phyloP scores from a whole-genome alignment of 1,140 invertebrate species.

The Polypedilum pembai region DNA sequence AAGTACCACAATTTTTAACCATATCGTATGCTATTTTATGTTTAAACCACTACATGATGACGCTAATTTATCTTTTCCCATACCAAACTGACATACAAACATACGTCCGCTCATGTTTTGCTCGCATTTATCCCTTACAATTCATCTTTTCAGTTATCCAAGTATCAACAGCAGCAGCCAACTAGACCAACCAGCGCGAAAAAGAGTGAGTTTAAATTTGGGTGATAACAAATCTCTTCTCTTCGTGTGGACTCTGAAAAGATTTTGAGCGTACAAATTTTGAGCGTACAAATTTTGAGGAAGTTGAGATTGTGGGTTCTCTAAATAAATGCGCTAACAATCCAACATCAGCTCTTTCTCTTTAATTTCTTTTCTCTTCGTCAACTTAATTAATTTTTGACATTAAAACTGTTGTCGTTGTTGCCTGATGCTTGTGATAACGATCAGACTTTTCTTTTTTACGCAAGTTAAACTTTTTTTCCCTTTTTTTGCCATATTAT shows the following conservation, averaged over 20 bases:
- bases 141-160: slow-evolving; percentile 4
- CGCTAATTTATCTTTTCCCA: slow-evolving; percentile 11
- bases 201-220: background rate
- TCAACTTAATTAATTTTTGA: slow-evolving; percentile 25
- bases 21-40: slow-evolving; percentile 18
- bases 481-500: no score
- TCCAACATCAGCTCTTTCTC: background rate
- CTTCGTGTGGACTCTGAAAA: background rate
- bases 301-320: no score
- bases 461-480: no score
- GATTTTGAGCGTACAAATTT: background rate
- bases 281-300: background rate
- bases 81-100: background rate
- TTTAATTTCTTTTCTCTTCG: background rate
- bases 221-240: background rate
- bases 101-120: background rate
- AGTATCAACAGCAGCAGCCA: background rate
- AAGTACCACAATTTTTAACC: background rate
- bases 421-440: background rate
- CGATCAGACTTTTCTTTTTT: no score
- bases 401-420: slow-evolving; percentile 21
- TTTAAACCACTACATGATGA: slow-evolving; percentile 24
- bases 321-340: background rate
- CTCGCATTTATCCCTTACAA: background rate
- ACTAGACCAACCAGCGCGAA: background rate